phyloP scores from a whole-genome alignment of 2,113 vertebrate genomes.

The Pyxicephalus adspersus region DNA sequence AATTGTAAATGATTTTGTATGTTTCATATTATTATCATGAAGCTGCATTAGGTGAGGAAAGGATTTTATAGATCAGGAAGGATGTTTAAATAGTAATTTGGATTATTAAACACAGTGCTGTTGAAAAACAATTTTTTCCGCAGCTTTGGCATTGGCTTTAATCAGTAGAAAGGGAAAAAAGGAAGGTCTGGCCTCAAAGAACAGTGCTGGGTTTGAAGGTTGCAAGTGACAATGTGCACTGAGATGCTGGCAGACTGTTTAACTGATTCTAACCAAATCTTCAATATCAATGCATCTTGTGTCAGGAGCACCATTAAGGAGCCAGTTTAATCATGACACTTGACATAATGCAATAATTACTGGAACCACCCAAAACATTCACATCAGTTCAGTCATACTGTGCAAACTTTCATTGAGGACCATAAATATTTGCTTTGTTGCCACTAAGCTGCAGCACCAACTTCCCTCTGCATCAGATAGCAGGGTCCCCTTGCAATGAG shows the following conservation, averaged over 20 bases:
- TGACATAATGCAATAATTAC: conserved; percentile 36
- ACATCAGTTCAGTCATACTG: conserved; percentile 32
- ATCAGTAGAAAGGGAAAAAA: background rate
- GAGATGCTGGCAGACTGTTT: conserved; percentile 36
- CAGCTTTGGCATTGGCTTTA: background rate
- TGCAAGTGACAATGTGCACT: background rate
- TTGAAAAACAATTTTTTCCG: background rate
- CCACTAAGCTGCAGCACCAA: background rate
- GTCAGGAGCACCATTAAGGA: conserved; percentile 28
- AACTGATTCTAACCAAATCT: conserved; percentile 32
- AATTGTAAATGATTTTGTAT: too few relatives aligned
- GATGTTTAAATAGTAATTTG: background rate
- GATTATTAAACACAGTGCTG: background rate
- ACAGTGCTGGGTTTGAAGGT: background rate
- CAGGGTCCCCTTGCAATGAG: conserved; percentile 67
- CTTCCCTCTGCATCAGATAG: conserved; percentile 69
- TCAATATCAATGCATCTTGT: conserved; percentile 26
- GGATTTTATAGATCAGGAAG: background rate
- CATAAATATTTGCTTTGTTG: conserved; percentile 30
- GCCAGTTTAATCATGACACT: conserved; percentile 32
- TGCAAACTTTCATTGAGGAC: conserved; percentile 60
- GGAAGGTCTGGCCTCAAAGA: background rate
- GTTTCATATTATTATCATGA: too few relatives aligned
- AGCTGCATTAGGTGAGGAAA: too few relatives aligned
- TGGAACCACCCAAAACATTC: conserved; percentile 31